Base-by-base conservation (phyloP, 2,888 invertebrate species). In the Hemistola chrysoprasaria region DNA sequence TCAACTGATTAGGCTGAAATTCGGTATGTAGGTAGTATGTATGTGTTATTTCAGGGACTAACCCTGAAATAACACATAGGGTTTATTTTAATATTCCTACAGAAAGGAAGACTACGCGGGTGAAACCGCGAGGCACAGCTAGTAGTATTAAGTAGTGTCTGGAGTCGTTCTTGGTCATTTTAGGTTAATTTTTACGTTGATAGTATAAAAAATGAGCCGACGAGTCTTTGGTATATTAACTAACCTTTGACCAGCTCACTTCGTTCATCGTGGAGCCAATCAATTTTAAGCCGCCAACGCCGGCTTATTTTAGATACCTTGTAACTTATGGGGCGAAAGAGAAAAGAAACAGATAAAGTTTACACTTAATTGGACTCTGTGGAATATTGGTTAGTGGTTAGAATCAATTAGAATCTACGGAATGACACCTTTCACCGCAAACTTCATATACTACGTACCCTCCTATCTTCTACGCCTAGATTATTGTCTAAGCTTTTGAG, bases 311-410 rank as follows among this genome's bases (percentile, higher is more conserved):
- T 66, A 62, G 59, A 64, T 63, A 66, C 71, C 42, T 35, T 32
- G 27, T 40, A 37, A 43, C 27, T 72, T 67, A 65, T 74, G 71
- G n/a, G n/a, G n/a, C n/a, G n/a, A 73, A 69, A 64, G 56, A 70
- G 71, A 62, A 61, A 54, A 69, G 67, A 64, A 64, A 62, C 57
- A 68, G 78, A 80, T 81, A 81, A 72, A 57, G 54, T 47, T 50
- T 56, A 64, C 63, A 65, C 71, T 65, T 58, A 53, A 64, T 63
- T 65, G 58, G 48, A 61, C 62, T 68, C 10, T 7, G 23, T 16
- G 11, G 26, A 28, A 28, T 28, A 28, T 69, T 62, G 71, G 44
- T n/a, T 53, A 44, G 34, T 26, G 50, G 63, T 65, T 60, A 65
- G 67, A 37, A 31, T 63, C 59, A 50, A 49, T 16, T 23, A 22